Evolutionary conservation across 1,140 invertebrate species (phyloP).

Genomic region (Musca vetustissima): DNA sequence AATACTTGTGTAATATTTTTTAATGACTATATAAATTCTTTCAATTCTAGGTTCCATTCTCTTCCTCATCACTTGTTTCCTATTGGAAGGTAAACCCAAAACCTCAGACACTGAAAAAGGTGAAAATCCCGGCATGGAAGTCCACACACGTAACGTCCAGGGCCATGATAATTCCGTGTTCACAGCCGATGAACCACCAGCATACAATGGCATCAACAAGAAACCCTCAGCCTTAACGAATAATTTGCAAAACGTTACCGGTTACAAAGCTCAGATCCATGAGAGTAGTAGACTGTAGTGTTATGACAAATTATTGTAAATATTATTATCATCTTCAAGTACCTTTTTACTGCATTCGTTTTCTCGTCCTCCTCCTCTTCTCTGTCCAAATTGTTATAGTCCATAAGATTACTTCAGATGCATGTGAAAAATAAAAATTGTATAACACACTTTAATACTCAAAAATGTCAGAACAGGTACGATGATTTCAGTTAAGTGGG

Average conservation of each 20-base stretch:
- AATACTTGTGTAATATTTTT: too few species aligned
- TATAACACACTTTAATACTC: too few species aligned
- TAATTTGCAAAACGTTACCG: slow-evolving; percentile 37
- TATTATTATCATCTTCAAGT: too few species aligned
- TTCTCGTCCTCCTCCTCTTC: too few species aligned
- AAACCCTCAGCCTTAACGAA: slow-evolving; percentile 44
- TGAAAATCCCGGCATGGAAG: slow-evolving; percentile 42
- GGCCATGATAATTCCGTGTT: slow-evolving; percentile 54
- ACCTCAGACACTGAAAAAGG: slow-evolving; percentile 22
- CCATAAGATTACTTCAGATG: too few species aligned
- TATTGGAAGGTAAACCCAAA: slow-evolving; percentile 44
- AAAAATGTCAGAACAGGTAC: too few species aligned
- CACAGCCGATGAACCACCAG: slow-evolving; percentile 41
- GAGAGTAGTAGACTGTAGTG: slow-evolving; percentile 54
- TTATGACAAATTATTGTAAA: background rate
- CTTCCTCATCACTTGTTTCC: slow-evolving; percentile 50
- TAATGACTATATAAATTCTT: background rate
- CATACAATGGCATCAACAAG: slow-evolving; percentile 37
- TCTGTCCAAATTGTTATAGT: too few species aligned
- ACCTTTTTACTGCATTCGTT: too few species aligned
- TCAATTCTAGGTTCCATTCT: slow-evolving; percentile 44
- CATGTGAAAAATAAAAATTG: too few species aligned
- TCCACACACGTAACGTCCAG: slow-evolving; percentile 42
- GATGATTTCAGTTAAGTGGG: too few species aligned
- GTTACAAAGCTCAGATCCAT: slow-evolving; percentile 31